Conservation (phyloP, 2,113 vertebrate genomes). For the Dendrocopos noguchii region DNA sequence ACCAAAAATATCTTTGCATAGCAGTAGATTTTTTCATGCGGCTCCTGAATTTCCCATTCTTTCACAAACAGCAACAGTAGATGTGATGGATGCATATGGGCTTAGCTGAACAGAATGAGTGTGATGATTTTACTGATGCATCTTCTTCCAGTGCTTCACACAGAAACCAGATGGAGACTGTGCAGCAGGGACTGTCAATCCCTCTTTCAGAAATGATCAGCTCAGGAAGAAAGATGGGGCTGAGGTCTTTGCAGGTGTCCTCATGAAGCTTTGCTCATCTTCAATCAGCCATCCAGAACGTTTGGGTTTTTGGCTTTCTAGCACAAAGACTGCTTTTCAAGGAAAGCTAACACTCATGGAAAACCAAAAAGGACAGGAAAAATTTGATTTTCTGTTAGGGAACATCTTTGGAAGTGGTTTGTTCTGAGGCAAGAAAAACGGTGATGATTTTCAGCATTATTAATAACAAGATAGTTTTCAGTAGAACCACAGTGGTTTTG, state of each 20-base stretch:
- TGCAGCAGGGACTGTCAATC: rapidly evolving
- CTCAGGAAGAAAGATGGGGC: not conserved
- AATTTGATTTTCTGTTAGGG: not conserved
- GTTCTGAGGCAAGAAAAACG: not conserved
- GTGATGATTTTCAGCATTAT: not conserved
- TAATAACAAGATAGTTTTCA: not conserved
- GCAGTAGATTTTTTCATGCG: not conserved
- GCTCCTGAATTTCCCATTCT: not conserved
- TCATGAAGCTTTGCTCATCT: not conserved
- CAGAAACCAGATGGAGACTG: not conserved
- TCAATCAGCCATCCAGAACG: not conserved
- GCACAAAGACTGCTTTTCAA: not conserved
- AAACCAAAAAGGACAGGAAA: not conserved
- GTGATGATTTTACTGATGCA: not conserved
- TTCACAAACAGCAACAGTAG: not conserved
- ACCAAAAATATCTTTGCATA: not conserved
- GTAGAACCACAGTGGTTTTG: not conserved
- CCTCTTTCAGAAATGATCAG: not conserved
- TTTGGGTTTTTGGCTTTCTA: not conserved
- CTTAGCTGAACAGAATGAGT: not conserved
- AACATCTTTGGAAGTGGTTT: not conserved
- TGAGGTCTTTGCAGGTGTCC: not conserved
- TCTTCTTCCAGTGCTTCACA: not conserved
- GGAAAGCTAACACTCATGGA: not conserved
- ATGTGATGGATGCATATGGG: not conserved